These are phyloP conservation scores for Colaptes auratus DNA, from an alignment of 2,113 vertebrate species.

Conservation along the genomic window DNA sequence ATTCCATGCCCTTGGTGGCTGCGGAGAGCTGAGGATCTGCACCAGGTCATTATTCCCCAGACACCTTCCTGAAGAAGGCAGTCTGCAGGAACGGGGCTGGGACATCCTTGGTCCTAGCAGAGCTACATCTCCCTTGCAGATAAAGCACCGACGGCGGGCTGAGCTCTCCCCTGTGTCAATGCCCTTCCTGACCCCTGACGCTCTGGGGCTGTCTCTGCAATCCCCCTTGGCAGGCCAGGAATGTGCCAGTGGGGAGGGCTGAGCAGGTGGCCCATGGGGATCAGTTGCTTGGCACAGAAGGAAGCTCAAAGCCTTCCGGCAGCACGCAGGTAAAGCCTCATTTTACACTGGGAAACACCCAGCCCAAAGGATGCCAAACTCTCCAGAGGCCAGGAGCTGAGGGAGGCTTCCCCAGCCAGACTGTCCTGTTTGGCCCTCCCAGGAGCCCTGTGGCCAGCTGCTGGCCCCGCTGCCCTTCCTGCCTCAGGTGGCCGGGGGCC, in stretches of 20 bases:
- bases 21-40: background rate
- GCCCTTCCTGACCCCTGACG: background rate
- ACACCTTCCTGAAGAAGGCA: background rate
- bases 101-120: background rate
- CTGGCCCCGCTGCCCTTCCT: background rate
- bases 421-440: too few species aligned
- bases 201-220: background rate
- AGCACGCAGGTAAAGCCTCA: too few species aligned
- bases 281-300: background rate
- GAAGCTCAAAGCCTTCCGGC: background rate
- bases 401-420: too few species aligned
- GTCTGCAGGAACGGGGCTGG: background rate
- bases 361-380: background rate
- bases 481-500: background rate
- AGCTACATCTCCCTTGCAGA: background rate
- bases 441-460: background rate
- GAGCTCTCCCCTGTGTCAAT: background rate
- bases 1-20: background rate
- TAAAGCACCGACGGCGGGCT: background rate
- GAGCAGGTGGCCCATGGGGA: background rate
- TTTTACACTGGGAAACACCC: background rate
- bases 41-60: accelerated
- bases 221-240: background rate
- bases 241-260: accelerated
- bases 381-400: too few species aligned